Conservation (phyloP, 2,797 vertebrate genomes). For the Melanotaenia boesemani region DNA sequence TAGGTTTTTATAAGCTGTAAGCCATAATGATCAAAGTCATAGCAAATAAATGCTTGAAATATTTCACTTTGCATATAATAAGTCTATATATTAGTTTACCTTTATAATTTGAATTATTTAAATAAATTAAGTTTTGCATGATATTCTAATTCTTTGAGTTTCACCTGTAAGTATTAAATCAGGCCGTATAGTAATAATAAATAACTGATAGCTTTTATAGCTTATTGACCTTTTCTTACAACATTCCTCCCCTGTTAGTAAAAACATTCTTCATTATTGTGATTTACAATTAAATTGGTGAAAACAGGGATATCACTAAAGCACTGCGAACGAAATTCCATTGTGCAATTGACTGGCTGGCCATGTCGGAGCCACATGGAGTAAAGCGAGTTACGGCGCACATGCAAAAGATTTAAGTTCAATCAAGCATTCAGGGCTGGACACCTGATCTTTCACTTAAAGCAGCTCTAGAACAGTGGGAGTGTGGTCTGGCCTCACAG, state of each 20-base stretch:
- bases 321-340: slow-evolving; percentile 53
- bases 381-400: slow-evolving; percentile 55
- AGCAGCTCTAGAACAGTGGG: slow-evolving; percentile 74
- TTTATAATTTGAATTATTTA: too few relatives aligned
- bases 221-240: not conserved
- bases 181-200: too few relatives aligned
- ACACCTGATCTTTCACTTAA: slow-evolving; percentile 83
- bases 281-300: slow-evolving; percentile 16
- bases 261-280: slow-evolving; percentile 18
- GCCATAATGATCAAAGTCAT: too few relatives aligned
- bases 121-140: too few relatives aligned
- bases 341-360: slow-evolving; percentile 32
- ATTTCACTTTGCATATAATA: too few relatives aligned
- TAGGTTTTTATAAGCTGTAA: too few relatives aligned
- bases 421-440: slow-evolving; percentile 75
- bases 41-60: too few relatives aligned
- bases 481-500: slow-evolving; percentile 75
- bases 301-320: slow-evolving; percentile 35
- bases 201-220: not conserved
- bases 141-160: too few relatives aligned
- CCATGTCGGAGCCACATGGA: slow-evolving; percentile 45
- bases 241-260: not conserved
- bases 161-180: too few relatives aligned
- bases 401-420: slow-evolving; percentile 83
- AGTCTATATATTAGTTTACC: too few relatives aligned